phyloP scores from a whole-genome alignment of 1,140 invertebrate genomes.

The Platorchestia sp. region DNA sequence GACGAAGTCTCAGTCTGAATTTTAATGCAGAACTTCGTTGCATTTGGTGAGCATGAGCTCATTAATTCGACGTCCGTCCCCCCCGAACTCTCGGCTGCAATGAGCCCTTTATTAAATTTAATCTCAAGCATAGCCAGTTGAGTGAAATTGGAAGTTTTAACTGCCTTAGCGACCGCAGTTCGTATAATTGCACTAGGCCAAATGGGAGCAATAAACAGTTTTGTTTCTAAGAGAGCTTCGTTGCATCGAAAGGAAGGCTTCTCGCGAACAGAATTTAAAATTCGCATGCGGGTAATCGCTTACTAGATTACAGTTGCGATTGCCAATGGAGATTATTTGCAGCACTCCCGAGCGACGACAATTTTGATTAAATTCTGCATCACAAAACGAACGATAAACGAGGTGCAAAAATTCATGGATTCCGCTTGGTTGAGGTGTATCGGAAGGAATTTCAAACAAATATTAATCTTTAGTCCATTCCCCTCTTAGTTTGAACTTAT shows the following conservation, averaged over 20 bases:
- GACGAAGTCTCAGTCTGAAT: not conserved
- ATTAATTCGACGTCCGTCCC: not conserved
- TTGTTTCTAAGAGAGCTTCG: not conserved
- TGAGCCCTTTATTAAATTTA: conserved; percentile 25
- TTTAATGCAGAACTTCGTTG: not conserved
- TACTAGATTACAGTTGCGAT: not conserved
- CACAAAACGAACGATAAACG: not conserved
- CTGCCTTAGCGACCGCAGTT: conserved; percentile 5
- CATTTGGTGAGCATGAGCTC: not conserved
- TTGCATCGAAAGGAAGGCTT: not conserved
- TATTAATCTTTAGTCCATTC: no score
- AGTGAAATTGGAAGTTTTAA: conserved; percentile 17
- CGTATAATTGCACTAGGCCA: not conserved
- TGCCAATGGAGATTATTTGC: not conserved
- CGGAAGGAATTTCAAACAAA: not conserved
- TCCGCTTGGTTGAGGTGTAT: not conserved
- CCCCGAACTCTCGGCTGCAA: not conserved
- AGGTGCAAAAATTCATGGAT: not conserved
- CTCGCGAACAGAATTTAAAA: not conserved
- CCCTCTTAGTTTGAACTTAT: not conserved
- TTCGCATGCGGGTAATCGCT: not conserved
- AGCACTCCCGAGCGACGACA: not conserved
- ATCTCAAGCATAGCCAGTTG: conserved; percentile 30
- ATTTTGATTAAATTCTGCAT: not conserved
- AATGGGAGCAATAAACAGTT: conserved; percentile 1